Conservation (phyloP, 2,797 vertebrate genomes). For the Sphaeramia orbicularis region DNA sequence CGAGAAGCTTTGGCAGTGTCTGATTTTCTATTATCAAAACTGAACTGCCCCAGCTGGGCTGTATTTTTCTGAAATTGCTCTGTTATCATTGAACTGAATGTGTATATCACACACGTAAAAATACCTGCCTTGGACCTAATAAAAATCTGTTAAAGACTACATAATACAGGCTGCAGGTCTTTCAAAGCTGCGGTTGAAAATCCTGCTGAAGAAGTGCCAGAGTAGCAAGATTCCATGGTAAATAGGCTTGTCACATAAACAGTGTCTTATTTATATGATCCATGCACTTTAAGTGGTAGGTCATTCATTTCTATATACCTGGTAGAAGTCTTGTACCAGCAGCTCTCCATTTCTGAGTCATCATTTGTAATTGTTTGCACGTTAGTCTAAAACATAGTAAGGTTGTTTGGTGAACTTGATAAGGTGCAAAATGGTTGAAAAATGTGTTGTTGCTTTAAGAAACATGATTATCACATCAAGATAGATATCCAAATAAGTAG, state of each 20-base stretch:
- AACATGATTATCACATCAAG: not conserved
- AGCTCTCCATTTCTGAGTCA: constrained; percentile 7
- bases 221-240: not conserved
- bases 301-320: constrained; percentile 1
- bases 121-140: not conserved
- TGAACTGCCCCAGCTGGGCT: constrained; percentile 55
- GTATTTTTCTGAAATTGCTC: constrained; percentile 73
- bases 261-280: constrained; percentile 4
- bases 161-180: not conserved
- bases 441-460: constrained; percentile 15
- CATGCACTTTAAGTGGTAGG: not conserved
- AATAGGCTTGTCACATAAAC: not conserved
- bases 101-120: constrained; percentile 68
- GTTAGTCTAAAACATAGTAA: too few species aligned
- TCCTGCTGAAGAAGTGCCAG: constrained; percentile 10
- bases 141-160: not conserved
- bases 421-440: not conserved
- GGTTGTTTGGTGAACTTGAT: not conserved
- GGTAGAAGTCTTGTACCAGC: constrained; percentile 4
- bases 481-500: constrained; percentile 40
- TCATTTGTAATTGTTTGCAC: too few species aligned
- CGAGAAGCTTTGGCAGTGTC: constrained; percentile 74
- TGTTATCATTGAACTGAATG: constrained; percentile 72
- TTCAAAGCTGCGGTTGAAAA: constrained; percentile 19
- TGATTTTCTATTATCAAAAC: constrained; percentile 83